A percentile compares a stretch with the other conserved stretches of the same genome.
Evolutionary conservation across 2,888 invertebrate species (phyloP).

Genomic region (Pinctada fucata): DNA sequence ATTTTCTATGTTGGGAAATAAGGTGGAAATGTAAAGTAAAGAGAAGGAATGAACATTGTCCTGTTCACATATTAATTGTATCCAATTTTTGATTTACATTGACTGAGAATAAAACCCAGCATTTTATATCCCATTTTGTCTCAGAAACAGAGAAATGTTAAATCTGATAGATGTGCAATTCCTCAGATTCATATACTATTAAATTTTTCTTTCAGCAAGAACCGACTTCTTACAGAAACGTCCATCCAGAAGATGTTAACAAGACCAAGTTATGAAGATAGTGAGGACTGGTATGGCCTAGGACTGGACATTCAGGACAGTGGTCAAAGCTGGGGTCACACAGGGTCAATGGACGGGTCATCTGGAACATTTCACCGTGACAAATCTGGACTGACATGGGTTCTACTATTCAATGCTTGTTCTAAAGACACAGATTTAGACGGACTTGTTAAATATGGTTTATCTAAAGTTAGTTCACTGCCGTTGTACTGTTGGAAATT

Average conservation of each 20-base stretch:
- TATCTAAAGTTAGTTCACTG: constrained; percentile 47
- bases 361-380: constrained; percentile 64
- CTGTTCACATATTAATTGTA: too few relatives aligned
- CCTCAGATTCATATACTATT: too few relatives aligned
- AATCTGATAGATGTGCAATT: too few relatives aligned
- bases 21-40: too few relatives aligned
- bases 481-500: constrained; percentile 28
- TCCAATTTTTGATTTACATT: too few relatives aligned
- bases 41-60: too few relatives aligned
- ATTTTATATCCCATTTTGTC: too few relatives aligned
- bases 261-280: constrained; percentile 54
- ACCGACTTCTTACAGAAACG: constrained; percentile 34
- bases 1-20: too few relatives aligned
- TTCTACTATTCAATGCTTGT: constrained; percentile 69
- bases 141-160: too few relatives aligned
- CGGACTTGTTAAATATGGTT: constrained; percentile 65
- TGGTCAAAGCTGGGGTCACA: constrained; percentile 69
- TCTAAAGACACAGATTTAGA: constrained; percentile 68
- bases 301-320: constrained; percentile 69
- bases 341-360: constrained; percentile 73
- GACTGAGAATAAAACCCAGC: too few relatives aligned
- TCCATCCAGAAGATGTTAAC: constrained; percentile 54
- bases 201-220: not conserved
- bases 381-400: constrained; percentile 69
- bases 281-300: constrained; percentile 69